phyloP scores from a whole-genome alignment of 37 sponge, comb jelly and placozoan species.

The Aplysina aerophoba region DNA sequence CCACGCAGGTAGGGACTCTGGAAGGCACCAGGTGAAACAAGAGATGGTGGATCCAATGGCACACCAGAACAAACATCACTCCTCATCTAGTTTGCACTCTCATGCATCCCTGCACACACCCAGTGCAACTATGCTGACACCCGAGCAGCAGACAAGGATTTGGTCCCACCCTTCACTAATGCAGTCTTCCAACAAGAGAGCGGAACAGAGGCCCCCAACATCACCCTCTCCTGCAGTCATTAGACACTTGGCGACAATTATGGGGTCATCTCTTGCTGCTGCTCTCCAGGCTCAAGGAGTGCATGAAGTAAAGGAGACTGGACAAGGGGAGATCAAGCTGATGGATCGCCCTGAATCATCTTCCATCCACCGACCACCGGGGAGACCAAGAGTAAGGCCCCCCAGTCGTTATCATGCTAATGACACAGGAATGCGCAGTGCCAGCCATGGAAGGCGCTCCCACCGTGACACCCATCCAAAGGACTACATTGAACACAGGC shows the following conservation, averaged over 20 bases:
- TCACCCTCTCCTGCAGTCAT: constrained; percentile 13
- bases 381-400: no score
- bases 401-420: neutral
- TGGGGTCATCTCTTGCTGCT: neutral
- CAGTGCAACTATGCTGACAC: neutral
- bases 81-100: no score
- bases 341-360: neutral
- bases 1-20: neutral
- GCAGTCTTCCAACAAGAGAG: neutral
- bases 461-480: neutral
- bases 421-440: neutral
- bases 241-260: neutral
- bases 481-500: constrained; percentile 9
- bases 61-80: neutral
- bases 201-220: neutral
- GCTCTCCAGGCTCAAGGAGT: constrained; percentile 9
- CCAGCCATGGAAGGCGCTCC: neutral
- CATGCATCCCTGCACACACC: no score
- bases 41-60: neutral
- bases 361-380: constrained; percentile 12
- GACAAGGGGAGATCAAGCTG: neutral
- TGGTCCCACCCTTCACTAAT: neutral
- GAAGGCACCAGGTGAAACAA: neutral
- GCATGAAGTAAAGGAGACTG: neutral
- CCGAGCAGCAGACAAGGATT: constrained; percentile 13